Base-by-base conservation (phyloP, 2,113 vertebrate species). In the Trachemys scripta region DNA sequence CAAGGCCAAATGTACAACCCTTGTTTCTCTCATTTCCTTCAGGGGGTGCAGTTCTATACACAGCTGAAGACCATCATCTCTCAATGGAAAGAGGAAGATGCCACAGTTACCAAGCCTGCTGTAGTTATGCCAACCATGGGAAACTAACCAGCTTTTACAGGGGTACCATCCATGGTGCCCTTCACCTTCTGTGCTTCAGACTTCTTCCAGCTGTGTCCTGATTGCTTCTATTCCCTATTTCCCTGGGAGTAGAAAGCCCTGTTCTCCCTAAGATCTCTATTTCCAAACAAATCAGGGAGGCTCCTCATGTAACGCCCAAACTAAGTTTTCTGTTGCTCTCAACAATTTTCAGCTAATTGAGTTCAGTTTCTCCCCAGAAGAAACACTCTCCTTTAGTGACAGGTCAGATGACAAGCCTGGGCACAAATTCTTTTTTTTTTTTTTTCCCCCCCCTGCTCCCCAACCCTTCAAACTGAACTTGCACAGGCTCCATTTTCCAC, bases 111-210 rank as follows among this genome's bases (percentile, higher is more conserved):
- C 95, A 99, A 98, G 90, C 99, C 99, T 93, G 98, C 99, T 5
- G 99, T 99, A 85, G 99, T 99, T 94, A 99, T 99, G 99, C 99
- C 99, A 87, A 99, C 99, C 51, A 99, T 99, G 99, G 99, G 99
- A 96, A 99, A 98, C 93, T 99, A 98, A 93, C 50, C 69, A 93
- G 78, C 82, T 84, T 97, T 94, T 87, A 54, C 69, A 97, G 85
- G 93, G 75, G 82, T 65, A 83, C 50, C 86, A 24, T 92, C 96
- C 83, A 80, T 81, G 92, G 59, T 96, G 91, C 82, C 90, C 83
- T 97, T 95, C 51, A 91, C 81, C 82, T 85, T 69, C 87, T 95
- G 53, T 82, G 87, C 82, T 89, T 57, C 92, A 94, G 29, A 47
- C 47, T 35, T 87, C 88, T 95, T 22, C 69, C 96, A 96, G 75